These are phyloP conservation scores for Entomyzon cyanotis DNA, from an alignment of 2,113 vertebrate genomes.

Conservation along the genomic window DNA sequence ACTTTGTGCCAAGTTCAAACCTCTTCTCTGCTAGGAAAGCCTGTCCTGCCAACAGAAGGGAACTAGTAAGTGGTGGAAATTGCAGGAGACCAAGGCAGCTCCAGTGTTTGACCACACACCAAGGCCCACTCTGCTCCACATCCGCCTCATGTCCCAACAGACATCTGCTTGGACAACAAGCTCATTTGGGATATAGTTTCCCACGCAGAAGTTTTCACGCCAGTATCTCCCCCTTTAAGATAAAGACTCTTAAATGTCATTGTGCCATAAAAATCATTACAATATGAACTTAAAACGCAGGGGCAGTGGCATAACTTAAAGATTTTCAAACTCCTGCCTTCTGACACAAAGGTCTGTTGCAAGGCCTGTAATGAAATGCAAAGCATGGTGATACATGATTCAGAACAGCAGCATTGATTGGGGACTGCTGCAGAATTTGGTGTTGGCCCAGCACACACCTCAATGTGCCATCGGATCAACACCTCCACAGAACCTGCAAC, in stretches of 20 bases:
- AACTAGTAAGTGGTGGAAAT: neutral
- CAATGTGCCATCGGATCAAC: fast-evolving
- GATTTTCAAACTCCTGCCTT: neutral
- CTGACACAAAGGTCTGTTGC: neutral
- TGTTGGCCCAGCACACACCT: neutral
- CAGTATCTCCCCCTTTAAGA: neutral
- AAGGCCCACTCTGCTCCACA: neutral
- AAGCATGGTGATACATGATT: neutral
- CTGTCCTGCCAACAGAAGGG: neutral
- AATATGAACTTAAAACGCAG: neutral
- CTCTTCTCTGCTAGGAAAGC: neutral
- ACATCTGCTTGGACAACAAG: neutral
- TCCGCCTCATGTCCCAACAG: neutral
- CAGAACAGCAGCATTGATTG: neutral
- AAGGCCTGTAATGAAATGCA: neutral
- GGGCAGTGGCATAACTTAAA: neutral
- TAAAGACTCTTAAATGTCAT: neutral
- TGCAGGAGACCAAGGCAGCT: neutral
- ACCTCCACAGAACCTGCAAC: neutral
- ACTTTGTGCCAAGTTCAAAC: neutral
- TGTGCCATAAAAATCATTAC: neutral
- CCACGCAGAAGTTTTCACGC: neutral
- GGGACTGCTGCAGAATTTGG: neutral
- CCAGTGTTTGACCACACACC: neutral
- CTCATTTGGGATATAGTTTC: neutral